phyloP scores from a whole-genome alignment of 2,888 invertebrate genomes.

The Drosophila affinis region DNA sequence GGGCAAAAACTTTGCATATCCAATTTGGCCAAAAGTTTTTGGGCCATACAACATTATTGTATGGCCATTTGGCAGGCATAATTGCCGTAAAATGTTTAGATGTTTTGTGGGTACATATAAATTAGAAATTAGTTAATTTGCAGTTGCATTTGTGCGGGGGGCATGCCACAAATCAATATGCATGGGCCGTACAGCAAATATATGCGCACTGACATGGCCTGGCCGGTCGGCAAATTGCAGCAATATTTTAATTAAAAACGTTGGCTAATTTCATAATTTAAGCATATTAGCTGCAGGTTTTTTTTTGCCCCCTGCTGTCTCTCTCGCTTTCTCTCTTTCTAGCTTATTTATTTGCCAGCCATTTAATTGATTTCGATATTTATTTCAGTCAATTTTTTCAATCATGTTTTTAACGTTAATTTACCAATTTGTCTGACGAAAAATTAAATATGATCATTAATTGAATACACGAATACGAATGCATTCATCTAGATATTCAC shows the following conservation, averaged over 20 bases:
- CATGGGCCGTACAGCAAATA: constrained; percentile 27
- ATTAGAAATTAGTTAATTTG: constrained; percentile 64
- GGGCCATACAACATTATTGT: constrained; percentile 9
- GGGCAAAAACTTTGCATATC: not conserved
- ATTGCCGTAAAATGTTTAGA: constrained; percentile 43
- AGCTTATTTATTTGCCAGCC: constrained; percentile 46
- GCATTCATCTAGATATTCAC: constrained; percentile 23
- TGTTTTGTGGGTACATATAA: constrained; percentile 45
- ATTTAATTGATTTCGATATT: constrained; percentile 55
- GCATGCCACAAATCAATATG: constrained; percentile 52
- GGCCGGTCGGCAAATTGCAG: constrained; percentile 18
- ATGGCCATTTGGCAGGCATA: constrained; percentile 43
- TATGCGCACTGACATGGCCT: constrained; percentile 23
- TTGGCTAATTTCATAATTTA: constrained; percentile 62
- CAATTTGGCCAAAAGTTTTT: constrained; percentile 5
- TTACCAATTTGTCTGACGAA: constrained; percentile 48
- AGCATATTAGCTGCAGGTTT: constrained; percentile 45
- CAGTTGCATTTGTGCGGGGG: constrained; percentile 12
- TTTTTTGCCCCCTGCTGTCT: constrained; percentile 1
- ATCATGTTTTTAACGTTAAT: constrained; percentile 42
- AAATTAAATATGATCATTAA: constrained; percentile 53
- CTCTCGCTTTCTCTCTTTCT: constrained; percentile 18
- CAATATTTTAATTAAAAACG: constrained; percentile 59
- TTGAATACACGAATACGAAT: constrained; percentile 34
- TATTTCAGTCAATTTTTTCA: constrained; percentile 30